Base-by-base conservation (phyloP, 2,113 vertebrate species). In the Pseudorasbora parva region DNA sequence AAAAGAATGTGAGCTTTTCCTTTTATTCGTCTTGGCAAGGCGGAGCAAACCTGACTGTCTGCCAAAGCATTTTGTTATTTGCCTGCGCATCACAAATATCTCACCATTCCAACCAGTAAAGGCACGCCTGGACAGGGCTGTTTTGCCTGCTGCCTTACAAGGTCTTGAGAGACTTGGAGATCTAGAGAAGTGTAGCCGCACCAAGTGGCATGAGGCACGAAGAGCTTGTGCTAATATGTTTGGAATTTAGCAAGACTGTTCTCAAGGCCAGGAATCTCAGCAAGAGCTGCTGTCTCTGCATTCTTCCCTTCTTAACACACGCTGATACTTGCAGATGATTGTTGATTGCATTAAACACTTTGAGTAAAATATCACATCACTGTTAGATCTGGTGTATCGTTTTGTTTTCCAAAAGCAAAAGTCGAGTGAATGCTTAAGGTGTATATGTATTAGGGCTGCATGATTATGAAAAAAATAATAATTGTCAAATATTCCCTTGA, bases 201-300 rank as follows among this genome's bases (percentile, higher is more conserved):
- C 57, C 41, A 33, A 84, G 62, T 37, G 25, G 83, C 56, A 82
- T 66, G 81, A 68, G 43, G 72, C 59, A 82, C 81, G 77, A 85
- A 87, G 60, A 78, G 59, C 75, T 62, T 74, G 82, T 81, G 80
- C 76, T 86, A 84, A 76, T 87, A 81, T 87, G 82, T 83, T 83
- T 83, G 80, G 85, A 86, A 88, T 88, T 86, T 83, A 78, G 86
- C 82, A 84, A 51, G 78, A 82, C 75, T 83, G 82, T 47, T 75
- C 45, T 85, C 84, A 89, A 83, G 84, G 82, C 78, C 86, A 89
- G 54, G 82, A 89, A 87, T 83, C 76, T 83, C 68, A 60, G 73
- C 66, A 11, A 80, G 82, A 86, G 84, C 73, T 71, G 74, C 78
- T 84, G 68, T 51, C 45, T 80, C 30, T 64, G 72, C 33, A 86